Evolutionary conservation across 2,797 vertebrate species (phyloP), one percentile per base, ranked within the genome.

Genomic region (Otolemur crassicaudatus): DNA sequence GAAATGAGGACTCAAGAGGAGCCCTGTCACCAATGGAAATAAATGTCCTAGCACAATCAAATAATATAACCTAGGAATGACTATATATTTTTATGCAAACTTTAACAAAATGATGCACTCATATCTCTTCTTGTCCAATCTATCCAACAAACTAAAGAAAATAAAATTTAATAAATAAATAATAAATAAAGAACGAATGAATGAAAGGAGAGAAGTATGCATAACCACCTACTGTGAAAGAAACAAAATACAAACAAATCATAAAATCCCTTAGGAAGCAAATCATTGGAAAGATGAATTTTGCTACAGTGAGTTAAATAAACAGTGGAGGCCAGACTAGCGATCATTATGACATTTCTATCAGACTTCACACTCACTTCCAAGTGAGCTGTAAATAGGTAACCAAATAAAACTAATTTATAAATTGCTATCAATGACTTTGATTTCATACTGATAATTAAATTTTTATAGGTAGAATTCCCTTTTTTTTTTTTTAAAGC

Each of bases 361-460:
- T 65, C 72, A 81, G 34, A 88, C 4, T 61, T 91, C 69, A 76
- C 17, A 73, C 46, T 97, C 60, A 76, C 72, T 87, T 91, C n/a
- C 73, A 96, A 43, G 69, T 29, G 49, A 83, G 77, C 27, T 85
- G 4, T 49, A 96, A 88, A 25, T 70, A 81, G 49, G 16, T 89
- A 81, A 83, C 37, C 12, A 53, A 93, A 89, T 76, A 76, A 81
- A 89, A 80, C 1, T 61, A 22, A 86, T 43, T 83, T 91, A 73
- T 58, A 72, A 72, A 81, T 37, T 75, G 23, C 17, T 75, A 67
- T 56, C 34, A 79, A 67, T 9, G 31, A 69, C 46, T 94, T 61
- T 94, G 46, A 96, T 31, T 84, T 91, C 46, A 76, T 23, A 94
- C 63, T 34, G 25, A 87, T 86, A 49, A 94, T 81, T 75, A 86